A percentile compares a stretch with the other conserved stretches of the same genome.
Conservation (phyloP, 2,113 vertebrate species). For the Paradoxurus hermaphroditus region DNA sequence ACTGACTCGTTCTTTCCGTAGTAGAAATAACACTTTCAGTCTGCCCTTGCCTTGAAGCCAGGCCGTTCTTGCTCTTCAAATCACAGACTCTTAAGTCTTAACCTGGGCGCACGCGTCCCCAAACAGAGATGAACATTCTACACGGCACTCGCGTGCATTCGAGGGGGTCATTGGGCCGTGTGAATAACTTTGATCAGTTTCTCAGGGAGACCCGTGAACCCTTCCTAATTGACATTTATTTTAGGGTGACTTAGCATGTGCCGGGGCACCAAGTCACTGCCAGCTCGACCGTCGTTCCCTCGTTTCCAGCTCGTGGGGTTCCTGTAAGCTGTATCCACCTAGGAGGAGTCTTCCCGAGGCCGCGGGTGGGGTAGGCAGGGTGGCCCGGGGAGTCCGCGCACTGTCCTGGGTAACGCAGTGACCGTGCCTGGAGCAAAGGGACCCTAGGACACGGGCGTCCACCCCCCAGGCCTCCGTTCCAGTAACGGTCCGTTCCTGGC, state of each 20-base stretch:
- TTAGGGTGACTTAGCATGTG: neutral
- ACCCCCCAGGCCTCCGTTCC: neutral
- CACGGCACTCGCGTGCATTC: too few species aligned
- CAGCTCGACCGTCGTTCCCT: neutral
- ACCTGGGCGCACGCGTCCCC: neutral
- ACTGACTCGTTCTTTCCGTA: neutral
- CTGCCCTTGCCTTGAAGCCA: neutral
- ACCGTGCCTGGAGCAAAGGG: accelerated
- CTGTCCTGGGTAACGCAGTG: neutral
- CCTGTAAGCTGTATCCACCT: neutral
- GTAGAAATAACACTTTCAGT: neutral
- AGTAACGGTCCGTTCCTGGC: neutral
- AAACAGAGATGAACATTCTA: neutral
- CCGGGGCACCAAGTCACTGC: neutral
- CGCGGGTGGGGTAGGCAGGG: neutral
- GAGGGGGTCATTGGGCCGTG: neutral
- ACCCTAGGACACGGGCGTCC: neutral
- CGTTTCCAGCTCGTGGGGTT: neutral
- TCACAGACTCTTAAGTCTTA: neutral
- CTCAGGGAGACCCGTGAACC: neutral
- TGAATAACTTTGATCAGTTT: neutral
- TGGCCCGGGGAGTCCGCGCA: neutral
- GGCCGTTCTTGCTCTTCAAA: neutral
- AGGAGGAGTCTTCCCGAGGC: neutral
- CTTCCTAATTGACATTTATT: neutral